Evolutionary conservation across 35 echinoderm and acorn worm genomes (phyloP), one percentile per base, ranked within the genome.

Genomic region (Patiria miniata): DNA sequence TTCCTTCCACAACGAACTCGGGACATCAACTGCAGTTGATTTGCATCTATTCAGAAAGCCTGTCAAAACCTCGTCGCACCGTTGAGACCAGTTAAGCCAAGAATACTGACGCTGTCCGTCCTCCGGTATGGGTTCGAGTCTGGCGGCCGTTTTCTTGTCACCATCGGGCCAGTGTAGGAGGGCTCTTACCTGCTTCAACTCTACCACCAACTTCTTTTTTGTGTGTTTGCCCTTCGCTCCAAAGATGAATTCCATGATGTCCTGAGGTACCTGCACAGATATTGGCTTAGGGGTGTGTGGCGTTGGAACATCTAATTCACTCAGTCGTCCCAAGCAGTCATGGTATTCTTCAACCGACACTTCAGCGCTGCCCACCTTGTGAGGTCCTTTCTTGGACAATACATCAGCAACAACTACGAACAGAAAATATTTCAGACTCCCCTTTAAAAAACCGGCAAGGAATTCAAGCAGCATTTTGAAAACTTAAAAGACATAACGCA

Each of bases 321-420:
- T 58, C 14, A 61, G 32, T 40, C 30, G 57, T 59, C 81, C 81
- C 22, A 83, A 34, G 57, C 50, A 83, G 51, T 83, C 81, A 60
- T 83, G 36, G 53, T 83, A 58, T 40, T 28, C 0, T 58, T 53
- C 57, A 53, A 83, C 51, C 1, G 10, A 10, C 29, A 83, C 51
- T 8, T 26, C 8, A n/a, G 53, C 14, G 9, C 53, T 33, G 21
- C 30, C 15, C 12, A 83, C 26, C 18, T 32, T 61, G 36, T 83
- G 81, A 59, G 21, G 33, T 57, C 33, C 51, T 47, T 47, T 69
- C 61, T 29, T 69, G 6, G 53, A 16, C 34, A 37, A 19, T 30
- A 83, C 81, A 32, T 39, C 57, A 18, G 37, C 29, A 22, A 83
- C 81, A 36, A 60, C 81, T 83, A 82, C 7, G 80, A 53, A 82